A percentile compares a stretch with the other conserved stretches of the same genome.
phyloP scores from a whole-genome alignment of 37 sponge, comb jelly and placozoan species.

The Aphrocallistes beatrix region DNA sequence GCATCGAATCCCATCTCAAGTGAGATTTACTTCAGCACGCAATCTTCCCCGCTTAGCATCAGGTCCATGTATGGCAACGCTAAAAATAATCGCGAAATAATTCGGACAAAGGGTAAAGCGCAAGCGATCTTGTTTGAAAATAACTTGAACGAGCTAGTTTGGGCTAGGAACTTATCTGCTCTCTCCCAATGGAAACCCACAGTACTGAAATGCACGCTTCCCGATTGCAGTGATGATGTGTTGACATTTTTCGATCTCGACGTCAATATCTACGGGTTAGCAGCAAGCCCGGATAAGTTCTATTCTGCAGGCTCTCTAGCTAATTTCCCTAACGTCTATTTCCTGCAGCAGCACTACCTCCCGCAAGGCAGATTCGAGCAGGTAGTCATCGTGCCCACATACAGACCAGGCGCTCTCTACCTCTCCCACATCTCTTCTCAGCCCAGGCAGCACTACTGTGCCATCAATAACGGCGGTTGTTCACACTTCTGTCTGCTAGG shows the following conservation, averaged over 20 bases:
- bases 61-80: not conserved
- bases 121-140: not conserved
- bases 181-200: not conserved
- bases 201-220: not conserved
- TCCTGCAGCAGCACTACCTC: not conserved
- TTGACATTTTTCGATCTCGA: not conserved
- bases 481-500: not conserved
- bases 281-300: not conserved
- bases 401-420: not conserved
- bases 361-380: not conserved
- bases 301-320: not conserved
- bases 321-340: not conserved
- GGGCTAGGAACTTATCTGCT: not conserved
- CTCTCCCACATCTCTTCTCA: constrained; percentile 1
- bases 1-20: not conserved
- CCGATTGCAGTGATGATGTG: not conserved
- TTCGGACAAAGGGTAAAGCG: not conserved
- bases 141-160: not conserved
- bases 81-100: not conserved
- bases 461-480: not conserved
- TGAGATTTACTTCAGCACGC: not conserved
- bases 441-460: not conserved
- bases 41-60: not conserved
- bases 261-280: not conserved
- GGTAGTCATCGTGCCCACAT: not conserved